phyloP scores from a whole-genome alignment of 2,797 vertebrate genomes.

The Amniataba percoides region DNA sequence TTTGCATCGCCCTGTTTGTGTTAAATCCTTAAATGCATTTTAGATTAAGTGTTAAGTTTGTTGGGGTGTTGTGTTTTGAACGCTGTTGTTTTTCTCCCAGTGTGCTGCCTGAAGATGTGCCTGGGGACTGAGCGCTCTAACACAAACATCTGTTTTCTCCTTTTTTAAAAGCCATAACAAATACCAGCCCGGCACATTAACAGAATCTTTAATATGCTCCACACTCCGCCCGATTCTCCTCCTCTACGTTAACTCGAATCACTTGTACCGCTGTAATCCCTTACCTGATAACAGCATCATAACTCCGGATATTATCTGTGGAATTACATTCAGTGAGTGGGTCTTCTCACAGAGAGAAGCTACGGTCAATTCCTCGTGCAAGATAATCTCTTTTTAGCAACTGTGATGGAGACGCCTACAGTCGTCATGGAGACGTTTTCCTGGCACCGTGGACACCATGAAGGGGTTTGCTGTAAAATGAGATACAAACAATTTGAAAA shows the following conservation, averaged over 20 bases:
- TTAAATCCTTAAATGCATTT: slow-evolving; percentile 23
- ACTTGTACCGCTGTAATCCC: slow-evolving; percentile 65
- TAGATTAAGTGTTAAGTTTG: neutral
- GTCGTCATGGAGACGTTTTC: slow-evolving; percentile 18
- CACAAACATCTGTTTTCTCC: slow-evolving; percentile 78
- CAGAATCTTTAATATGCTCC: slow-evolving; percentile 55
- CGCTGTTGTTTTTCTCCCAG: slow-evolving; percentile 45
- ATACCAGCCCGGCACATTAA: slow-evolving; percentile 50
- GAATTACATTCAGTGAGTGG: slow-evolving; percentile 63
- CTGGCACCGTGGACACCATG: slow-evolving; percentile 16
- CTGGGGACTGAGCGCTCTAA: slow-evolving; percentile 65
- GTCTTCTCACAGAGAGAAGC: slow-evolving; percentile 15
- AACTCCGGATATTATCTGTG: slow-evolving; percentile 51
- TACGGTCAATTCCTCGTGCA: slow-evolving; percentile 34
- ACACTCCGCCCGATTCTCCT: slow-evolving; percentile 28
- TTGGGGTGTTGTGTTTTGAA: slow-evolving; percentile 14
- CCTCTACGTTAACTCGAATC: slow-evolving; percentile 58
- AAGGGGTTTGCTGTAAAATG: slow-evolving; percentile 37
- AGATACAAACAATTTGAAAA: slow-evolving; percentile 52
- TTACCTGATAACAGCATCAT: slow-evolving; percentile 63
- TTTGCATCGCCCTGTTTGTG: slow-evolving; percentile 9
- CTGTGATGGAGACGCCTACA: slow-evolving; percentile 47
- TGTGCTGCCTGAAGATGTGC: slow-evolving; percentile 50
- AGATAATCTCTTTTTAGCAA: slow-evolving; percentile 58
- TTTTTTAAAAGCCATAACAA: slow-evolving; percentile 60